These are phyloP conservation scores for Probosciger aterrimus DNA, from an alignment of 2,113 vertebrate species.

Conservation along the genomic window DNA sequence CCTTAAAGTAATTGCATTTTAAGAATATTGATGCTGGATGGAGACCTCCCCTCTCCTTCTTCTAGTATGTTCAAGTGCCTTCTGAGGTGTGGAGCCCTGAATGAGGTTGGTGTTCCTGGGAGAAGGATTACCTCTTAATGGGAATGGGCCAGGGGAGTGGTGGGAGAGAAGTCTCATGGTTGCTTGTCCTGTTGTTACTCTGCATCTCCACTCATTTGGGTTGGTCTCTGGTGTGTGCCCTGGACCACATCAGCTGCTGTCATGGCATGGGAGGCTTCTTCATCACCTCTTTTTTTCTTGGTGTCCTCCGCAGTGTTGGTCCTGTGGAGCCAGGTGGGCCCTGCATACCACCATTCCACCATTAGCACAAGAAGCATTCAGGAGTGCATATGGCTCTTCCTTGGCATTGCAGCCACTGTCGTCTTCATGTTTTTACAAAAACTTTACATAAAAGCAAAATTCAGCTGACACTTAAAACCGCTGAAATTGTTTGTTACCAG, in stretches of 20 bases:
- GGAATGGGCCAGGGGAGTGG: no score
- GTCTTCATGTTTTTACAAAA: not conserved
- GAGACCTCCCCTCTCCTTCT: not conserved
- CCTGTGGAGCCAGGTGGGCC: not conserved
- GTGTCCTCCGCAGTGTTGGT: not conserved
- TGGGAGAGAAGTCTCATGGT: not conserved
- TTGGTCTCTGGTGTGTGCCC: not conserved
- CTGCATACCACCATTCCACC: accelerated
- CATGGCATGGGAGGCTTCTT: not conserved
- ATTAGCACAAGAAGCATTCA: not conserved
- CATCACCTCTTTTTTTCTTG: not conserved
- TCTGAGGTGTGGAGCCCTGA: not conserved
- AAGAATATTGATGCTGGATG: not conserved
- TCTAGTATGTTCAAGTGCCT: not conserved
- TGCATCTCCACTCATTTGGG: not conserved
- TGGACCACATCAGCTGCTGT: not conserved
- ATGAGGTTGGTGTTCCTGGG: not conserved
- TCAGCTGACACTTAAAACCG: not conserved
- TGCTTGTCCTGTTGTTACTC: not conserved
- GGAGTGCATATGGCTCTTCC: not conserved
- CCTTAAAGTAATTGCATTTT: not conserved
- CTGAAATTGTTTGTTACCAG: not conserved
- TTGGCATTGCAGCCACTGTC: not conserved
- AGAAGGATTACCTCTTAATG: not conserved
- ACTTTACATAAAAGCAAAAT: not conserved